phyloP scores from a whole-genome alignment of 2,888 invertebrate species.

The Machimus rusticus region DNA sequence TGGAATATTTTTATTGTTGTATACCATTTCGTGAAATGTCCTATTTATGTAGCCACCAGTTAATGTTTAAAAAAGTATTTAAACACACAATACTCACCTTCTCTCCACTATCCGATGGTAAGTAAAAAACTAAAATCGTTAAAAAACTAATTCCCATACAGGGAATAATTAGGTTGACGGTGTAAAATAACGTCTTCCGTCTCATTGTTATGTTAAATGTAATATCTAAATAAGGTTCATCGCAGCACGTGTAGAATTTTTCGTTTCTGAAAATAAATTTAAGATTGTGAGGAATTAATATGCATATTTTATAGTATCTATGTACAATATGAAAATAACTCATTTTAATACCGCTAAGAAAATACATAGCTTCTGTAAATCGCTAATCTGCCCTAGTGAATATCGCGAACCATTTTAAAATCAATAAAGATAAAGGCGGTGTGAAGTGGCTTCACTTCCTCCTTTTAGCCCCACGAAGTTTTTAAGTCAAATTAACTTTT shows the following conservation, averaged over 20 bases:
- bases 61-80: not conserved
- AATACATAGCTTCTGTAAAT: not conserved
- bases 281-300: not conserved
- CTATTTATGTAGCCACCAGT: not conserved
- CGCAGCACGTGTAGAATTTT: conserved; percentile 96
- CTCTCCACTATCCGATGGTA: conserved; percentile 97
- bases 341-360: not conserved
- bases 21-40: not conserved
- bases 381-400: not conserved
- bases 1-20: too few species aligned
- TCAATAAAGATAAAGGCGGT: not conserved
- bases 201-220: conserved; percentile 98
- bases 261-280: conserved; percentile 73
- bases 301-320: not conserved
- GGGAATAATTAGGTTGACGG: conserved; percentile 95
- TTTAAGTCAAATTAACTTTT: conserved; percentile 1
- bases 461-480: not conserved
- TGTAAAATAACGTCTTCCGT: conserved; percentile 95
- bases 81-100: conserved; percentile 71
- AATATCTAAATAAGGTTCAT: conserved; percentile 93
- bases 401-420: not conserved
- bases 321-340: not conserved
- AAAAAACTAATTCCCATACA: conserved; percentile 97
- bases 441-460: not conserved
- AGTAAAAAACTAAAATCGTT: conserved; percentile 95